Evolutionary conservation across 1,140 invertebrate species (phyloP).

Genomic region (Neodiprion virginianus): DNA sequence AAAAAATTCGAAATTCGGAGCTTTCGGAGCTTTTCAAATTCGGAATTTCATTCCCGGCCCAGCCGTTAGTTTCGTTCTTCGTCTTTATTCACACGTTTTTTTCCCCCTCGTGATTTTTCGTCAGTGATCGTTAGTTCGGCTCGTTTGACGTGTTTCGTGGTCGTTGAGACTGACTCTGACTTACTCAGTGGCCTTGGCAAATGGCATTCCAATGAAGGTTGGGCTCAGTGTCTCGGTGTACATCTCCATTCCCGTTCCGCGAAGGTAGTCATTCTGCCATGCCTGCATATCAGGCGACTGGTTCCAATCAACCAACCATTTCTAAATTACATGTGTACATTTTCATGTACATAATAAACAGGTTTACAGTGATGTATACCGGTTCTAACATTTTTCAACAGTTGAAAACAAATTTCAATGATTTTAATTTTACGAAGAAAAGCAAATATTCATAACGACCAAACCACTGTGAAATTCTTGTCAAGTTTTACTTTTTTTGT

Average conservation of each 20-base stretch:
- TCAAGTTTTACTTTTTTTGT: too few relatives aligned
- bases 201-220: conserved; percentile 96
- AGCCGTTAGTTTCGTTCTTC: too few relatives aligned
- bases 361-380: conserved; percentile 35
- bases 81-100: not conserved
- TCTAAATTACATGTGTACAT: conserved; percentile 58
- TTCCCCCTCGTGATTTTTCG: not conserved
- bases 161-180: conserved; percentile 64
- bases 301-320: conserved; percentile 65
- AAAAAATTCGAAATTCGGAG: too few relatives aligned
- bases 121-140: not conserved
- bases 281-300: conserved; percentile 93
- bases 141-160: conserved; percentile 34
- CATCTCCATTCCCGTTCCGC: conserved; percentile 99
- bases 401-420: too few relatives aligned
- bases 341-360: conserved; percentile 52
- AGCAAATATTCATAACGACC: too few relatives aligned
- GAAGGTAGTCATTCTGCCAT: conserved; percentile 98
- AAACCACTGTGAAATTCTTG: too few relatives aligned
- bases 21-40: too few relatives aligned
- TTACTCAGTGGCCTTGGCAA: conserved; percentile 98
- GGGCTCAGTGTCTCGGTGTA: conserved; percentile 97
- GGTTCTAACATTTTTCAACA: conserved; percentile 9
- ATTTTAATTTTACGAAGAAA: too few relatives aligned
- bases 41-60: too few relatives aligned